Evolutionary conservation across 2,113 vertebrate species (phyloP).

Genomic region (Callipepla californica): DNA sequence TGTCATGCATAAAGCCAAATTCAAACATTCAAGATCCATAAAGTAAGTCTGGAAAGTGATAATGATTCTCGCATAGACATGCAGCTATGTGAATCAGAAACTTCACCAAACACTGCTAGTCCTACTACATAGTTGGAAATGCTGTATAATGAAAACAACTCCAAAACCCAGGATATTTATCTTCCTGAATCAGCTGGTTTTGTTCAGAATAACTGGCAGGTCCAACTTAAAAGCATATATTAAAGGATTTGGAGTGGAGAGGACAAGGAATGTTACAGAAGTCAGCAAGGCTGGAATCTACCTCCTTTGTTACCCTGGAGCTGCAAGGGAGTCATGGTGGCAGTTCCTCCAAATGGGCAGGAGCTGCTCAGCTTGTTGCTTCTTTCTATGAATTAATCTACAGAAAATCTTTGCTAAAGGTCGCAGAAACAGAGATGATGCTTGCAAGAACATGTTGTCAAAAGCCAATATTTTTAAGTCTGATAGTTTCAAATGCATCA

Average conservation of each 20-base stretch:
- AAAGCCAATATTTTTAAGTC: not conserved
- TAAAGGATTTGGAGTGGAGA: not conserved
- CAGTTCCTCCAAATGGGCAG: not conserved
- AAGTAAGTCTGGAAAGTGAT: not conserved
- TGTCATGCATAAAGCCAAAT: not conserved
- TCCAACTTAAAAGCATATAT: not conserved
- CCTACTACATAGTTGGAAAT: not conserved
- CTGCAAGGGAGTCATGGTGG: not conserved
- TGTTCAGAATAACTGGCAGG: not conserved
- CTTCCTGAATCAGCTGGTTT: not conserved
- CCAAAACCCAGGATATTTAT: not conserved
- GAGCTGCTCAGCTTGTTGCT: not conserved
- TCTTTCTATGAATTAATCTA: not conserved
- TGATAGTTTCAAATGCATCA: not conserved
- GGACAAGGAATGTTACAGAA: not conserved
- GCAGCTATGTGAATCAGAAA: not conserved
- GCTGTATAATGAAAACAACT: not conserved
- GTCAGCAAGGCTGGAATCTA: not conserved
- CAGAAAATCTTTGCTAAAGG: not conserved
- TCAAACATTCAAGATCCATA: not conserved
- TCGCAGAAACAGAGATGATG: not conserved
- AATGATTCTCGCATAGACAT: not conserved
- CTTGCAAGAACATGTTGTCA: not conserved
- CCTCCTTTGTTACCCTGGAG: not conserved
- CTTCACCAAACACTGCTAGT: not conserved